A percentile compares a stretch with the other conserved stretches of the same genome.
Evolutionary conservation across 2,113 vertebrate species (phyloP).

Genomic region (Clarias batrachus): DNA sequence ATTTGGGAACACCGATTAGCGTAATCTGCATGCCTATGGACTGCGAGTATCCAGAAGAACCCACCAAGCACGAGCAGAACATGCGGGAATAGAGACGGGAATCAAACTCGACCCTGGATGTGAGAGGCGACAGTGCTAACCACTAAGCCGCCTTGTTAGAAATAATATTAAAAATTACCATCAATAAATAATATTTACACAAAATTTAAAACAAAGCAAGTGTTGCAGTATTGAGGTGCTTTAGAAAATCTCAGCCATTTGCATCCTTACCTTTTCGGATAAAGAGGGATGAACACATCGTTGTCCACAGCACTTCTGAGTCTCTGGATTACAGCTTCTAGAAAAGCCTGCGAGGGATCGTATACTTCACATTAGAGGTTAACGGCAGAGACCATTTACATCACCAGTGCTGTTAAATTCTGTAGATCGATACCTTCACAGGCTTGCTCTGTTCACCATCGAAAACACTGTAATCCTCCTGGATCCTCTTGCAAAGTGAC

Average conservation of each 20-base stretch:
- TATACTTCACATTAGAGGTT: not conserved
- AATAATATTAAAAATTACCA: not conserved
- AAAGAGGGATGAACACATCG: constrained; percentile 90
- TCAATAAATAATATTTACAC: not conserved
- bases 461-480: constrained; percentile 74
- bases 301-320: constrained; percentile 85
- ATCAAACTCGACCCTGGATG: no score
- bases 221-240: not conserved
- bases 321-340: constrained; percentile 70
- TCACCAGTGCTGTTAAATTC: not conserved
- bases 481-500: constrained; percentile 74
- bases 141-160: not conserved
- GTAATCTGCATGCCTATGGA: no score
- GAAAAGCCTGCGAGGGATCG: constrained; percentile 71
- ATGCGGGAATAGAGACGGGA: no score
- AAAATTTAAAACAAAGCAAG: not conserved
- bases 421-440: constrained; percentile 74
- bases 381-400: not conserved
- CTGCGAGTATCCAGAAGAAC: no score
- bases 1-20: no score
- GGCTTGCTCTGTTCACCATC: constrained; percentile 74
- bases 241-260: not conserved
- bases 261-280: constrained; percentile 71
- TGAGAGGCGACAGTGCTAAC: no score
- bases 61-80: no score